A percentile compares a stretch with the other conserved stretches of the same genome.
phyloP scores from a whole-genome alignment of 2,113 vertebrate species.

The Siniperca chuatsi region DNA sequence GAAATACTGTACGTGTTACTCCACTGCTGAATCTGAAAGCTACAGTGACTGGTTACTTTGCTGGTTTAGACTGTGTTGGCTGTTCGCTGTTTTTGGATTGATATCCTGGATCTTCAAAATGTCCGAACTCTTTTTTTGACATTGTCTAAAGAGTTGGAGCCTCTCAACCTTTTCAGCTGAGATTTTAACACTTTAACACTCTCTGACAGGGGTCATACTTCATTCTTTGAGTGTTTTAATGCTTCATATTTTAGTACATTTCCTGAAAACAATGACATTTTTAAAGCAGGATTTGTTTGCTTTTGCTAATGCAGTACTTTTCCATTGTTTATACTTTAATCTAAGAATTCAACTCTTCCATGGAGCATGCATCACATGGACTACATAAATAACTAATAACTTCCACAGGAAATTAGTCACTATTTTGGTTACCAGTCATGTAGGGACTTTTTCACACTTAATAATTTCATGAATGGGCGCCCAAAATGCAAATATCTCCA shows the following conservation, averaged over 20 bases:
- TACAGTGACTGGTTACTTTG: no score
- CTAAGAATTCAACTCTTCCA: slow-evolving; percentile 2
- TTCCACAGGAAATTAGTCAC: slow-evolving; percentile 61
- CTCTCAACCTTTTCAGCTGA: no score
- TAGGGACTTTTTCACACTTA: slow-evolving; percentile 41
- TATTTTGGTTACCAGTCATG: slow-evolving; percentile 2
- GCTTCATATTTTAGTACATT: background rate
- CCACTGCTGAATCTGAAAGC: background rate
- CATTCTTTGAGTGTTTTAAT: background rate
- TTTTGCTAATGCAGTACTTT: background rate
- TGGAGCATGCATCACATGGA: slow-evolving; percentile 1
- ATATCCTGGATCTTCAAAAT: no score
- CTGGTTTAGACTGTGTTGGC: background rate
- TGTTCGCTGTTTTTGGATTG: background rate
- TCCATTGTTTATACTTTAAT: background rate
- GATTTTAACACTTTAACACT: background rate
- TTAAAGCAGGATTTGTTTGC: background rate
- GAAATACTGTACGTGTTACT: background rate
- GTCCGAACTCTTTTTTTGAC: no score
- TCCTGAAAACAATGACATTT: background rate
- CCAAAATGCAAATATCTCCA: background rate
- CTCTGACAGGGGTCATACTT: background rate
- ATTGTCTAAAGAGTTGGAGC: no score
- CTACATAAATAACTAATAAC: slow-evolving; percentile 24
- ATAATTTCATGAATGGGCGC: slow-evolving; percentile 24